Evolutionary conservation across 1,140 invertebrate genomes (phyloP), one percentile per base, ranked within the genome.

Genomic region (Heliconius nattereri): DNA sequence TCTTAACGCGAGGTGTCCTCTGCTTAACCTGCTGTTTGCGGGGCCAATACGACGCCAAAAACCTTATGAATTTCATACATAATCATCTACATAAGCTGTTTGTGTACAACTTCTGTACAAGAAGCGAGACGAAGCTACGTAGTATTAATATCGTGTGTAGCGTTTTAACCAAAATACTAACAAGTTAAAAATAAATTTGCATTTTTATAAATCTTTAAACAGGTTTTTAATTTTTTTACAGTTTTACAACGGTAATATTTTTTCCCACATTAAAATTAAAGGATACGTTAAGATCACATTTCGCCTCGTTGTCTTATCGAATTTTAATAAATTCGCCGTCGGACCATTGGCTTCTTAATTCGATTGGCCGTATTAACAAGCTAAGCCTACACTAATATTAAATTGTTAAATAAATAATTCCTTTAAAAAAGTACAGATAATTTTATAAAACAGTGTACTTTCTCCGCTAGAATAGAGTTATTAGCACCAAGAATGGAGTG

Each of bases 261-360:
- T 66, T 66, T 66, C 23, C 8, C 60, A 66, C 60, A 66, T 66
- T 66, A 66, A 26, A 29, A 26, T 66, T 66, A 66, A 66, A 66
- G 60, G 60, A 66, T 66, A 66, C 13, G 60, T 76, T 26, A 45
- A 20, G 9, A 49, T 19, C 75, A 49, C 60, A 71, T 76, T 76
- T 71, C 60, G 60, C 26, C n/a, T 76, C 45, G 40, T 70, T 70
- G 57, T 45, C 23, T 76, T 76, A 76, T 54, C n/a, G 37, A 32
- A 76, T 49, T 71, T 76, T 37, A 26, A 40, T 70, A 29, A 45
- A 40, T 76, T 70, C 37, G 57, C 57, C 35, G 6, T 49, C 32
- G n/a, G 23, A 76, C 57, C 20, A 76, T 29, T 26, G 29, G 26
- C 26, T 29, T 29, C 60, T 66, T 66, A 66, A 66, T 66, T 66